Percentiles rank a stretch among this genome's conserved stretches.
Evolutionary conservation across 2,113 vertebrate genomes (phyloP).

Genomic region (Progne subis): DNA sequence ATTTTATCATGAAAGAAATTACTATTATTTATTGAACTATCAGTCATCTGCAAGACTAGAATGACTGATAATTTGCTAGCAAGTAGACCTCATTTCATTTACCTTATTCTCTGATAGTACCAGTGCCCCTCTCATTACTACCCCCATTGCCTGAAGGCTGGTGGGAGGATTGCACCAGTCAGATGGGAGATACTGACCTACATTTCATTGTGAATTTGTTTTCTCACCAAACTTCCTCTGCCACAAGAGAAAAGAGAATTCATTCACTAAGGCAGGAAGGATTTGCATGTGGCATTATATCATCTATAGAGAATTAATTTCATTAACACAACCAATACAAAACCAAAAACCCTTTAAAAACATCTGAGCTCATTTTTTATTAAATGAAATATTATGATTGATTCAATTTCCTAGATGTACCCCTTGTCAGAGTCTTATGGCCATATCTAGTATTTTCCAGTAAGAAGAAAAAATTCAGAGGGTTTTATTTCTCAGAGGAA

Average conservation of each 20-base stretch:
- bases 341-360: conserved; percentile 2
- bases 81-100: not conserved
- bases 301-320: conserved; percentile 5
- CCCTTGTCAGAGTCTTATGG: not conserved
- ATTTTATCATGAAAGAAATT: not conserved
- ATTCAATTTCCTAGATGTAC: conserved; percentile 28
- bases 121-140: not conserved
- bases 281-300: conserved; percentile 30
- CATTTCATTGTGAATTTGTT: not conserved
- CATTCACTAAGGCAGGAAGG: conserved; percentile 31
- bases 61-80: not conserved
- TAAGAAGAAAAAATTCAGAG: conserved; percentile 16
- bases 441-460: conserved; percentile 9
- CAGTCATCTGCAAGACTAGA: not conserved
- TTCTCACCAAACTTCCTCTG: not conserved
- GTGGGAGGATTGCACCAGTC: not conserved
- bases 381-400: conserved; percentile 33
- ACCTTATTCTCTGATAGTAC: conserved; percentile 3
- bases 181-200: not conserved
- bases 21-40: not conserved
- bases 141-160: not conserved
- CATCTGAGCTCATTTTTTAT: not conserved
- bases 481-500: conserved; percentile 18
- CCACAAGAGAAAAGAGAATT: not conserved
- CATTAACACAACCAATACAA: not conserved